Base-by-base conservation (phyloP, 1,140 invertebrate genomes). In the Aculops lycopersici region DNA sequence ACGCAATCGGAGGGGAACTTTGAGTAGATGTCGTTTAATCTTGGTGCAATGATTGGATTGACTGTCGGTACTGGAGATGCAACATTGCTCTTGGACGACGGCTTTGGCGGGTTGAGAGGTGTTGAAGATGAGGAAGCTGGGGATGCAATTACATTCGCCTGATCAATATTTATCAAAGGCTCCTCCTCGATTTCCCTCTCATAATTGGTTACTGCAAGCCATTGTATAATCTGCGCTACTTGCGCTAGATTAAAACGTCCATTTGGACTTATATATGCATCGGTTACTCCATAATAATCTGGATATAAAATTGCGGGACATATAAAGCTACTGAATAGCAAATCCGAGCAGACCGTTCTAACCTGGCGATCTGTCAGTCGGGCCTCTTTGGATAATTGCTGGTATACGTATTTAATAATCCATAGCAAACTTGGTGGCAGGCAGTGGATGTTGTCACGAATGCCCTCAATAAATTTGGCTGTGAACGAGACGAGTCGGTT, bases 221-320 rank as follows among this genome's bases (percentile, higher is more conserved):
- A 72, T 60, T 92, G 84, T 15, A 95, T 54, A 50, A 92, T 79
- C 55, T 88, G 78, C 2, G 66, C 66, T 44, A 68, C 58, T 54
- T 62, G 81, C 53, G 84, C 83, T 3, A 92, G 62, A 64, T 92
- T 92, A 53, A 80, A 83, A 18, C 81, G 59, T 3, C 79, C 78
- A 21, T 84, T 69, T 46, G 78, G 69, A 41, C 75, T 80, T 21
- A 94, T 77, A 38, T 48, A 45, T 1, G 75, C 73, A 53, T 90
- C 84, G 0, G 76, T 78, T 37, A 94, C 78, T n/a, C 83, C 84
- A 56, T 83, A 74, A 1, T 79, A 72, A 58, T 94, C 86, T 0
- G 88, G 86, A 60, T 90, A 81, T 19, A 86, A 75, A 36, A 95
- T 80, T 0, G 83, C 86, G 5, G 83, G 81, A 52, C 86, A 95